These are phyloP conservation scores for Leptosomus discolor DNA, from an alignment of 2,113 vertebrate genomes.

Conservation along the genomic window DNA sequence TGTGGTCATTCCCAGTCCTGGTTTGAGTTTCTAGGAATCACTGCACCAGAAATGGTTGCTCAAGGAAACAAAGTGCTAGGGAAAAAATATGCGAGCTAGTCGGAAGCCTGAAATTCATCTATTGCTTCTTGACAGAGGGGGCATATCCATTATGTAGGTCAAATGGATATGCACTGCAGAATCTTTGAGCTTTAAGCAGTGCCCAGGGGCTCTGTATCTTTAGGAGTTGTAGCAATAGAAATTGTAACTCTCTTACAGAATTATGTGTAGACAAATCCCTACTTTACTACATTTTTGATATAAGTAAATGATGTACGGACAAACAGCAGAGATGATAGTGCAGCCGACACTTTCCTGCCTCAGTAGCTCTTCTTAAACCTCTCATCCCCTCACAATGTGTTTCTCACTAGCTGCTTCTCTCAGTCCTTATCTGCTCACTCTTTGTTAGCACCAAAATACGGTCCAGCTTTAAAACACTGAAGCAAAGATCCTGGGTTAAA, in stretches of 20 bases:
- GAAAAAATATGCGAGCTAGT: fast-evolving
- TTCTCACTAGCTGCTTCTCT: neutral
- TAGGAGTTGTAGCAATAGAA: neutral
- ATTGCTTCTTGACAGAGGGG: fast-evolving
- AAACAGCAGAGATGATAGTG: neutral
- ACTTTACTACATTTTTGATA: neutral
- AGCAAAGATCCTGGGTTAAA: neutral
- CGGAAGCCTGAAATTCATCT: neutral
- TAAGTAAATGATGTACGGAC: neutral
- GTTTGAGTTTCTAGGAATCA: neutral
- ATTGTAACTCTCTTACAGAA: neutral
- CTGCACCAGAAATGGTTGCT: neutral
- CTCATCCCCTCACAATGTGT: neutral
- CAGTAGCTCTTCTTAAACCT: neutral
- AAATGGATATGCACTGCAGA: neutral
- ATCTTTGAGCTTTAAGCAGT: neutral
- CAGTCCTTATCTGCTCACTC: neutral
- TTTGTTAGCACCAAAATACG: neutral
- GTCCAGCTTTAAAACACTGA: neutral
- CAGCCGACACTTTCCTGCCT: neutral
- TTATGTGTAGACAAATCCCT: neutral
- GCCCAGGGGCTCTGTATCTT: neutral
- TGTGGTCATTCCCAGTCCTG: neutral
- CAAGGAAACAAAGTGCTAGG: neutral
- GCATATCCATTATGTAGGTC: neutral